Evolutionary conservation across 1,140 invertebrate species (phyloP).

Genomic region (Bombus ignitus): DNA sequence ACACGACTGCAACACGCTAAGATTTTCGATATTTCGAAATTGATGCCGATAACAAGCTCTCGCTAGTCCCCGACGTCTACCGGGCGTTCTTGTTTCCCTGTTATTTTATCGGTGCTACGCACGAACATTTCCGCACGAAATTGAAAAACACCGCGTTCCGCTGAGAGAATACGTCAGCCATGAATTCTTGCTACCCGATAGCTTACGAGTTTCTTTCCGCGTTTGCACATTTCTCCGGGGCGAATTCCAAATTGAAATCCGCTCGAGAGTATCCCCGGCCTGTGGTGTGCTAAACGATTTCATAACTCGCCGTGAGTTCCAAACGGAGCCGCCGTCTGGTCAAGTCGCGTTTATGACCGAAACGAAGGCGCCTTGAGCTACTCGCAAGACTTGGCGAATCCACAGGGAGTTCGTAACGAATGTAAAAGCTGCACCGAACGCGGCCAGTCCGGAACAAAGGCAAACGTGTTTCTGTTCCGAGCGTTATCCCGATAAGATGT

Average conservation of each 20-base stretch:
- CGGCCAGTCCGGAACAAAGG: background rate
- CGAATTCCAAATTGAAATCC: slow-evolving; percentile 44
- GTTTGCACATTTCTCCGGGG: background rate
- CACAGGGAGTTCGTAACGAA: background rate
- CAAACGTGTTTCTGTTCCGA: background rate
- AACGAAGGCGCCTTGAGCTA: slow-evolving; percentile 3
- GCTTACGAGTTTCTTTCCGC: too few relatives aligned
- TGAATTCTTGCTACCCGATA: slow-evolving; percentile 11
- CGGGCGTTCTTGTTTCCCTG: slow-evolving; percentile 33
- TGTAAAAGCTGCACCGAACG: background rate
- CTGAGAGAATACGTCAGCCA: slow-evolving; percentile 13
- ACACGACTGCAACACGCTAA: slow-evolving; percentile 44
- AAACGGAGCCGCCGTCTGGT: background rate
- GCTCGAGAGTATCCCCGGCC: background rate
- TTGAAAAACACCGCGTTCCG: slow-evolving; percentile 54
- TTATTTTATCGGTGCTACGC: slow-evolving; percentile 55
- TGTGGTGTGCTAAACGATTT: slow-evolving; percentile 14
- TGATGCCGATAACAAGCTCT: slow-evolving; percentile 46
- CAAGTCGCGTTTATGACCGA: slow-evolving; percentile 31
- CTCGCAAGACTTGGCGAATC: slow-evolving; percentile 34
- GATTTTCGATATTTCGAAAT: slow-evolving; percentile 65
- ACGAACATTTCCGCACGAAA: slow-evolving; percentile 58
- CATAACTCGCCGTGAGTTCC: background rate
- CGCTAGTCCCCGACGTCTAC: too few relatives aligned
- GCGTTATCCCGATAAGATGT: too few relatives aligned